These are phyloP conservation scores for Arion vulgaris DNA, from an alignment of 1,140 invertebrate genomes.

Conservation along the genomic window DNA sequence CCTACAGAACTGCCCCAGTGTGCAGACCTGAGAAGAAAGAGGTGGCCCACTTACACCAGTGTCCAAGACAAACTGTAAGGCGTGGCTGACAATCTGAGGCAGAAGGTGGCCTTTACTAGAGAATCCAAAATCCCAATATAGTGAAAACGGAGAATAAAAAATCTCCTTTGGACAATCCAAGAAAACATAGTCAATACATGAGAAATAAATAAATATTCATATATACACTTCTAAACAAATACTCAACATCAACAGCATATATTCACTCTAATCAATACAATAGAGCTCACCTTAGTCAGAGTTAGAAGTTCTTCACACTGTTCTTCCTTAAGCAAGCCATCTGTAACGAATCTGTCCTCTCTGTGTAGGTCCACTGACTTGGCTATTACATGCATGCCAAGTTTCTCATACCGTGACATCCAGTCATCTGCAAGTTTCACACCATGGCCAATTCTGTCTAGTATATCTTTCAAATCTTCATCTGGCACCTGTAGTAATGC, in stretches of 20 bases:
- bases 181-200: too few relatives aligned
- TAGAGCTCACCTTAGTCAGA: not conserved
- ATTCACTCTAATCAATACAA: not conserved
- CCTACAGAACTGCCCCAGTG: too few relatives aligned
- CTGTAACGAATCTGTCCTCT: slow-evolving; percentile 68
- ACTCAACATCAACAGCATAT: not conserved
- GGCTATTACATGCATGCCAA: slow-evolving; percentile 55
- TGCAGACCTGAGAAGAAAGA: too few relatives aligned
- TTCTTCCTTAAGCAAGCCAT: slow-evolving; percentile 73
- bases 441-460: not conserved
- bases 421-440: slow-evolving; percentile 38
- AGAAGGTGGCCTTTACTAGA: too few relatives aligned
- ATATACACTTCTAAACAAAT: too few relatives aligned
- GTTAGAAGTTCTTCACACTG: slow-evolving; percentile 72
- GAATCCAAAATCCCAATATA: too few relatives aligned
- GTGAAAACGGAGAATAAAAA: too few relatives aligned
- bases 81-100: too few relatives aligned
- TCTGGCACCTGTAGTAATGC: not conserved
- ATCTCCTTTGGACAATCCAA: too few relatives aligned
- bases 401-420: slow-evolving; percentile 50
- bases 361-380: slow-evolving; percentile 66
- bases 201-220: too few relatives aligned
- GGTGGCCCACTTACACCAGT: too few relatives aligned
- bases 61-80: too few relatives aligned
- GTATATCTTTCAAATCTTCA: not conserved